These are phyloP conservation scores for Tragopan temminckii DNA, from an alignment of 2,797 vertebrate genomes.

Conservation along the genomic window DNA sequence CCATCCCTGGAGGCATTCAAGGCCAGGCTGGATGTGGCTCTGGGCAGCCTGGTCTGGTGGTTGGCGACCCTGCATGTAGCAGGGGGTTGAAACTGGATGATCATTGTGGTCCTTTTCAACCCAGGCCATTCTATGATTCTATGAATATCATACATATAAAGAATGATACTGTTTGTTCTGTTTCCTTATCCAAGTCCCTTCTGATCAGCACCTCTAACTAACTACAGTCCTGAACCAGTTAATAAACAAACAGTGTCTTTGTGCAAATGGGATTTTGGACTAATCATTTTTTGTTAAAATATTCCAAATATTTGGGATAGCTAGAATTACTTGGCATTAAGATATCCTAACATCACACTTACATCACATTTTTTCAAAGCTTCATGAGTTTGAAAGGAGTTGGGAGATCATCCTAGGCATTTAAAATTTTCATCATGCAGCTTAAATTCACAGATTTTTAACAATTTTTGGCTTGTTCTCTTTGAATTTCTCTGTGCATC, in stretches of 20 bases:
- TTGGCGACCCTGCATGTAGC: too few species aligned
- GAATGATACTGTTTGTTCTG: background rate
- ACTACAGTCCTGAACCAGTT: background rate
- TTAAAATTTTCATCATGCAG: background rate
- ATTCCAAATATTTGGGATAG: background rate
- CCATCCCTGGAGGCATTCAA: too few species aligned
- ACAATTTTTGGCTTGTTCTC: background rate
- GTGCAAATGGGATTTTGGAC: background rate
- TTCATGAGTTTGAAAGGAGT: background rate
- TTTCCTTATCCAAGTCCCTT: background rate
- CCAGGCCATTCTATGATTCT: too few species aligned
- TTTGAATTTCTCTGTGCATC: background rate
- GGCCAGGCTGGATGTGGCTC: too few species aligned
- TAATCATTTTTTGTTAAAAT: background rate
- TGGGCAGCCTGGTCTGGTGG: too few species aligned
- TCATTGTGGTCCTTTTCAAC: too few species aligned
- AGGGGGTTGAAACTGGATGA: too few species aligned
- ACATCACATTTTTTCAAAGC: background rate
- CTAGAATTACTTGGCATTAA: background rate
- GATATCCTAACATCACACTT: background rate
- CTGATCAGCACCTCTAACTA: background rate
- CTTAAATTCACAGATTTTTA: background rate
- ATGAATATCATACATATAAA: background rate
- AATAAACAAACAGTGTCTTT: background rate
- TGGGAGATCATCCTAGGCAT: background rate